Conservation (phyloP, 2,888 invertebrate species). For the Frankliniella fusca region DNA sequence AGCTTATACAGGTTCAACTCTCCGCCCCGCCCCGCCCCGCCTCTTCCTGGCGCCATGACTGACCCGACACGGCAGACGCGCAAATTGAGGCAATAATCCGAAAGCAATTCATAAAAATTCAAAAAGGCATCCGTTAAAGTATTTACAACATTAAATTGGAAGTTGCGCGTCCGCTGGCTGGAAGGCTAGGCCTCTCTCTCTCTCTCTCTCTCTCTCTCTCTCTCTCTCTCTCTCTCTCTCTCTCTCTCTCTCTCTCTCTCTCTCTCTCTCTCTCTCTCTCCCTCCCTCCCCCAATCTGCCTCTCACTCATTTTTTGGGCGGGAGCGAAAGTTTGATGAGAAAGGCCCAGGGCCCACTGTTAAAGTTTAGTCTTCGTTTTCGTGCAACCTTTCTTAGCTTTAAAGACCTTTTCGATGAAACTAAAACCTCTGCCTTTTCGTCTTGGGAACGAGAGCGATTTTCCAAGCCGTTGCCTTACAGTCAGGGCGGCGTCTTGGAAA, state of each 20-base stretch:
- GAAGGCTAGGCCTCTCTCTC: background rate
- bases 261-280: background rate
- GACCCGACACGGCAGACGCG: background rate
- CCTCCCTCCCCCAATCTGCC: background rate
- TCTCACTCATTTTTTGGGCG: background rate
- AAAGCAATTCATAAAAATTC: conserved; percentile 18
- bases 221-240: no score
- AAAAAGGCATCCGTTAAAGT: conserved; percentile 11
- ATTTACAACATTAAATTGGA: conserved; percentile 21
- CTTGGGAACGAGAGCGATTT: no score
- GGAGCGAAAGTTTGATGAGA: conserved; percentile 6
- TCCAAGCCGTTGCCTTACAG: no score
- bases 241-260: background rate
- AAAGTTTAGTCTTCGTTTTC: no score
- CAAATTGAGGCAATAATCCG: conserved; percentile 24
- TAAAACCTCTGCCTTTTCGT: no score
- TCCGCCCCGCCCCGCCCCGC: background rate
- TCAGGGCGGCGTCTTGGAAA: no score
- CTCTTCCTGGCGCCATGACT: background rate
- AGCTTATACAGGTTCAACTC: no score
- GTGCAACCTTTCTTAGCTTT: no score
- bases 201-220: background rate
- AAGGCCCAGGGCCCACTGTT: background rate
- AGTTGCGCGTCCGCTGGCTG: background rate
- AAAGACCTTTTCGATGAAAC: no score